Percentiles rank a stretch among this genome's conserved stretches.
Conservation (phyloP, 2,888 invertebrate species). For the Empis livida region DNA sequence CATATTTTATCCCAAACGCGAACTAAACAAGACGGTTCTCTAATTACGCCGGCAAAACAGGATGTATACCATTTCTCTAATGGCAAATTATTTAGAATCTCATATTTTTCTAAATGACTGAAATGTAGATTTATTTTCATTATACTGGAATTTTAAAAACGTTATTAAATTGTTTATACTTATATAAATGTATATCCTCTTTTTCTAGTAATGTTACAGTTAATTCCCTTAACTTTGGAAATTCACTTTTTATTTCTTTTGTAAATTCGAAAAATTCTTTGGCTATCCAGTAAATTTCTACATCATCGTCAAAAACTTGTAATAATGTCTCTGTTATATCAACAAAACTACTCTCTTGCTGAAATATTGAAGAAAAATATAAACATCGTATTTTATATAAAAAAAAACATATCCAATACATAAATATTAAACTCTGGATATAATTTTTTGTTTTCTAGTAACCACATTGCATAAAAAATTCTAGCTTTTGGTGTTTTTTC, state of each 20-base stretch:
- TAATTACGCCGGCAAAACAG: constrained; percentile 70
- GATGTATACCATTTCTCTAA: constrained; percentile 67
- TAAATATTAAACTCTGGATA: constrained; percentile 39
- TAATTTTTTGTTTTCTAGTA: constrained; percentile 58
- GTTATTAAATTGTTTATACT: constrained; percentile 35
- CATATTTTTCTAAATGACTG: constrained; percentile 52
- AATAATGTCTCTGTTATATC: constrained; percentile 56
- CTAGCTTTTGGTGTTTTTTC: constrained; percentile 50
- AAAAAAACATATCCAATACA: too few relatives aligned
- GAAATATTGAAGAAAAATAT: constrained; percentile 11
- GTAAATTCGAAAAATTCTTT: constrained; percentile 62
- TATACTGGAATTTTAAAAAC: neutral
- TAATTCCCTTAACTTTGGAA: constrained; percentile 51
- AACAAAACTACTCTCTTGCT: constrained; percentile 44
- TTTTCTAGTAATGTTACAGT: constrained; percentile 56
- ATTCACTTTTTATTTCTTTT: constrained; percentile 49
- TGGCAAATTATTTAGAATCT: constrained; percentile 51
- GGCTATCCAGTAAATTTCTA: constrained; percentile 73
- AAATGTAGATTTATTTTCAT: constrained; percentile 19
- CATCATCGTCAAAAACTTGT: constrained; percentile 57
- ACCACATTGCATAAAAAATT: constrained; percentile 67
- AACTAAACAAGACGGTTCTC: constrained; percentile 53
- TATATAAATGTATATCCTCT: constrained; percentile 61
- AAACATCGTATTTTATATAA: too few relatives aligned
- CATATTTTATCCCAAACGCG: constrained; percentile 85